Evolutionary conservation across 2,797 vertebrate species (phyloP), one percentile per base, ranked within the genome.

Genomic region (Danionella dracula): DNA sequence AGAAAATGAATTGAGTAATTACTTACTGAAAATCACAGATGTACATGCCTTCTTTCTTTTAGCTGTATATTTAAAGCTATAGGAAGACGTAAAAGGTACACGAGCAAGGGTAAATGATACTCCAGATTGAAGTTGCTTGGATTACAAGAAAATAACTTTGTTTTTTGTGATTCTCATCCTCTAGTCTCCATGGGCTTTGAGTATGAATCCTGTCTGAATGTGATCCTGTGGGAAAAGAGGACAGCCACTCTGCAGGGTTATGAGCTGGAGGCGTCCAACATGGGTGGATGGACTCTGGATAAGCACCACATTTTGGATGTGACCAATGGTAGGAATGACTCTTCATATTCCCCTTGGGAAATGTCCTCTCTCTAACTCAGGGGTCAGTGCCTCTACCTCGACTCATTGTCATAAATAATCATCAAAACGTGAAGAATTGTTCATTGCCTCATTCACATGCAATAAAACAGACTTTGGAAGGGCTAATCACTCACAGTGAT

Each of bases 111-210:
- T n/a, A n/a, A n/a, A n/a, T n/a, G n/a, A n/a, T n/a, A n/a, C n/a
- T n/a, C n/a, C n/a, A n/a, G n/a, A n/a, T n/a, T n/a, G n/a, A n/a
- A n/a, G n/a, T n/a, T n/a, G n/a, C n/a, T n/a, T n/a, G n/a, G n/a
- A n/a, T n/a, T n/a, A n/a, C n/a, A n/a, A n/a, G n/a, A n/a, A n/a
- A n/a, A n/a, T n/a, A n/a, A n/a, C n/a, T n/a, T n/a, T n/a, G n/a
- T n/a, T n/a, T n/a, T n/a, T n/a, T n/a, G n/a, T n/a, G n/a, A n/a
- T n/a, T n/a, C n/a, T n/a, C n/a, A n/a, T 20, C 63, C 87, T 89
- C 58, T 88, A 99, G 97, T 99, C 79, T 98, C 96, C n/a, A 94
- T 98, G 71, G 97, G 97, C 2, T 99, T 96, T 1, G 97, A 99
- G 76, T 99, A 99, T 8, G 97, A 99, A 83, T 95, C 95, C 1